Conservation (phyloP, 92 coral and sea anemone genomes). For the Muricea muricata region DNA sequence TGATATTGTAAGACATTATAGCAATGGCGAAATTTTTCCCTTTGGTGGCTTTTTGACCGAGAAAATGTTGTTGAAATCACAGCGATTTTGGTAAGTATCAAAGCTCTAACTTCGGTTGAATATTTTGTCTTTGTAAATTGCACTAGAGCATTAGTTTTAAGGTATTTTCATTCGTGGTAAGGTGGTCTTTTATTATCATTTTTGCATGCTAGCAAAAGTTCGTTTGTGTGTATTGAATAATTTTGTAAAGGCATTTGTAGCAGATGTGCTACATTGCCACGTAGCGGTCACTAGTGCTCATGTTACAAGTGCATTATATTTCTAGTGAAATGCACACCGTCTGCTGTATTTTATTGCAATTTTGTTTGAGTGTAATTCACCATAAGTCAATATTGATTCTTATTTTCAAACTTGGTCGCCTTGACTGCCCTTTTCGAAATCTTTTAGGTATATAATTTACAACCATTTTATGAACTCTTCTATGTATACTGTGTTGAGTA, state of each 20-base stretch:
- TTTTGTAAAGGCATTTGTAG: conserved; percentile 4
- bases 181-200: conserved; percentile 4
- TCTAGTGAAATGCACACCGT: not conserved
- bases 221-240: conserved; percentile 1
- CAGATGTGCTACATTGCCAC: conserved; percentile 32
- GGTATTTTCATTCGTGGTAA: not conserved
- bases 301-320: not conserved
- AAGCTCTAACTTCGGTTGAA: not conserved
- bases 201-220: not conserved
- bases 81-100: conserved; percentile 21
- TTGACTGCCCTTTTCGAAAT: too few relatives aligned
- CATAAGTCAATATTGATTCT: not conserved
- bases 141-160: not conserved
- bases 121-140: conserved; percentile 18
- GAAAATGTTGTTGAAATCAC: not conserved
- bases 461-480: too few relatives aligned
- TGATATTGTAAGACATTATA: not conserved
- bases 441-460: too few relatives aligned
- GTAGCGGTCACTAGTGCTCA: conserved; percentile 12
- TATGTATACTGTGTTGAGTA: too few relatives aligned
- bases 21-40: conserved; percentile 18
- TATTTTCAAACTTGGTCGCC: not conserved
- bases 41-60: conserved; percentile 6
- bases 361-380: not conserved
- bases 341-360: not conserved